Base-by-base conservation (phyloP, 2,113 vertebrate species). In the Campylorhamphus procurvoides region DNA sequence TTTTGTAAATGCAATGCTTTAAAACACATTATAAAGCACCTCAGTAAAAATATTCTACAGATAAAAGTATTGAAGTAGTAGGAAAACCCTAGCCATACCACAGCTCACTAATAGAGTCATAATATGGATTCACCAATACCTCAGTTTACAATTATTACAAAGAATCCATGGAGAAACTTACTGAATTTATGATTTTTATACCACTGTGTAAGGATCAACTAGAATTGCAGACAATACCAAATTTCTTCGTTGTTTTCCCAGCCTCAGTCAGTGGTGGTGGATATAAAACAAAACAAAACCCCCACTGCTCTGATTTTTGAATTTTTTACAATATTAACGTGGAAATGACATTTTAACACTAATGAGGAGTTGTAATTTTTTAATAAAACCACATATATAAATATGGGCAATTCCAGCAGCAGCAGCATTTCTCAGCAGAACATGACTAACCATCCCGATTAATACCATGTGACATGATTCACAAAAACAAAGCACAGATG, bases 1-100 rank as follows among this genome's bases (percentile, higher is more conserved):
- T 95, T 97, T 96, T 97, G 96, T 97, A 98, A 98, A 98, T 98
- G 98, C 97, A 98, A 98, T 97, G 98, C 98, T 98, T 98, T 98
- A 98, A 98, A 98, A 98, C 98, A 98, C 98, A 29, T 98, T 98
- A 98, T 97, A 98, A 98, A 98, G 98, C 98, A 98, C 98, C 97
- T 97, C 97, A 98, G 98, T 98, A 98, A 98, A 98, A 98, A 98
- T 96, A 98, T 97, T 98, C 98, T 98, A 98, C 98, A 97, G 97
- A 97, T 98, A 98, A 98, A 98, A 98, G 98, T 98, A 98, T 97
- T 97, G 97, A 98, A 97, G 96, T 97, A 97, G 97, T 98, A 98
- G 97, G 98, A 98, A 98, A 98, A 97, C 63, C 97, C 95, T 98
- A 96, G 97, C 97, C 97, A 97, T 96, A 97, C 96, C 97, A 98